A percentile compares a stretch with the other conserved stretches of the same genome.
These are phyloP conservation scores for Notamacropus eugenii DNA, from an alignment of 2,797 vertebrate genomes.

Conservation along the genomic window DNA sequence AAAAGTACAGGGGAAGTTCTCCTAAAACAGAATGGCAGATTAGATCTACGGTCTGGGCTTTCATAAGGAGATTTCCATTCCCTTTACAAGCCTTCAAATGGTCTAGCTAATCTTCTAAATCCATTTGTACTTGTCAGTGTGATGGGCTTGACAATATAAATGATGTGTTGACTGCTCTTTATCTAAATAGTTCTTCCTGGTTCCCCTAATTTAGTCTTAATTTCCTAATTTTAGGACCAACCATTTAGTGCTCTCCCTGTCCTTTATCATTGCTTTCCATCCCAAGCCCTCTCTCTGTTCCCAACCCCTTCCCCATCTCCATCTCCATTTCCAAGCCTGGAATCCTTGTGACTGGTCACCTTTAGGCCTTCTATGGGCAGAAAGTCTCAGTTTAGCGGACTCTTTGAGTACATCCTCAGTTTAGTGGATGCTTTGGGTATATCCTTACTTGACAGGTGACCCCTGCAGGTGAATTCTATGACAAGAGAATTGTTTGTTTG, in stretches of 20 bases:
- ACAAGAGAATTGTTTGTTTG: not conserved
- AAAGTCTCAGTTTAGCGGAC: not conserved
- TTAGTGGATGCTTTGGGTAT: too few species aligned
- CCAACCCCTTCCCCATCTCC: not conserved
- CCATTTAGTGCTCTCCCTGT: slow-evolving; percentile 12
- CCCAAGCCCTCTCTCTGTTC: not conserved
- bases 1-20: not conserved
- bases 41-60: not conserved
- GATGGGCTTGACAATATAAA: slow-evolving; percentile 52
- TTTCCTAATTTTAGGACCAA: slow-evolving; percentile 69
- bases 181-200: slow-evolving; percentile 60
- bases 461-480: too few species aligned
- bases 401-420: not conserved
- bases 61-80: slow-evolving; percentile 20
- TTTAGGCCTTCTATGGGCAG: slow-evolving; percentile 41
- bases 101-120: slow-evolving; percentile 57
- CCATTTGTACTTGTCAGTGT: slow-evolving; percentile 70
- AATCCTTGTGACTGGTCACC: not conserved
- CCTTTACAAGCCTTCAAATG: not conserved
- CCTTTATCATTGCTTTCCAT: not conserved
- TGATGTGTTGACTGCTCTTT: slow-evolving; percentile 66
- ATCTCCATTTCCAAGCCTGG: not conserved
- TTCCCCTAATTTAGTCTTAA: slow-evolving; percentile 72
- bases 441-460: too few species aligned
- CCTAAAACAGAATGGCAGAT: not conserved